Evolutionary conservation across 2,113 vertebrate species (phyloP), one percentile per base, ranked within the genome.

Genomic region (Falcunculus frontatus): DNA sequence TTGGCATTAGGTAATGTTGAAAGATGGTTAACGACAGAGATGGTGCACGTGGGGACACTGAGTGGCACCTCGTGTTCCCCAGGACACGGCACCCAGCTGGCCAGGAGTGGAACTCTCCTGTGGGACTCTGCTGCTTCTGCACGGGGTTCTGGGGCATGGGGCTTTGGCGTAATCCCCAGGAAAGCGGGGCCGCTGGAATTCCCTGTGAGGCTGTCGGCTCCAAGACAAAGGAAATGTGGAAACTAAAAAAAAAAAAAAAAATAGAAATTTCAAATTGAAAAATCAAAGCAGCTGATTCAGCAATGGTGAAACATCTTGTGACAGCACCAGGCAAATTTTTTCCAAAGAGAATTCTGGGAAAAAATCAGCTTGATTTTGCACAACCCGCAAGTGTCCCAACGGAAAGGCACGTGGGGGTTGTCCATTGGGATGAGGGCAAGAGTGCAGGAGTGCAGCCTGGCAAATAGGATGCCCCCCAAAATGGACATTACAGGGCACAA

Each of bases 221-320:
- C 1, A 0, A 95, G 92, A 97, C 94, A 97, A 95, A 97, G 83
- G 88, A 90, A 95, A 93, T 88, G 90, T 95, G 90, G 92, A 87
- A 95, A 95, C 60, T 30, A 0, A 21, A 39, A 53, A 29, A 42
- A 64, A 50, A 35, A 22, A 21, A 55, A 27, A 29, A 6, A 26
- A 26, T 0, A 55, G 13, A 70, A 49, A 49, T 37, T 63, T 79
- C 41, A 44, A 76, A 49, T 19, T 32, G 78, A 89, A 91, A 87
- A 88, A 73, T 72, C 70, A 53, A 79, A 93, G 59, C 75, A 65
- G 95, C 95, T 97, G 95, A 97, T 92, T 94, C 95, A 95, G 94
- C 88, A 26, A 52, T 93, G 94, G 59, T 29, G 94, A 93, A 97
- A 95, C 41, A 35, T 82, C 92, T 81, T 84, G 85, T 91, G 94